phyloP scores from a whole-genome alignment of 2,113 vertebrate species.

The Antigone vipio region DNA sequence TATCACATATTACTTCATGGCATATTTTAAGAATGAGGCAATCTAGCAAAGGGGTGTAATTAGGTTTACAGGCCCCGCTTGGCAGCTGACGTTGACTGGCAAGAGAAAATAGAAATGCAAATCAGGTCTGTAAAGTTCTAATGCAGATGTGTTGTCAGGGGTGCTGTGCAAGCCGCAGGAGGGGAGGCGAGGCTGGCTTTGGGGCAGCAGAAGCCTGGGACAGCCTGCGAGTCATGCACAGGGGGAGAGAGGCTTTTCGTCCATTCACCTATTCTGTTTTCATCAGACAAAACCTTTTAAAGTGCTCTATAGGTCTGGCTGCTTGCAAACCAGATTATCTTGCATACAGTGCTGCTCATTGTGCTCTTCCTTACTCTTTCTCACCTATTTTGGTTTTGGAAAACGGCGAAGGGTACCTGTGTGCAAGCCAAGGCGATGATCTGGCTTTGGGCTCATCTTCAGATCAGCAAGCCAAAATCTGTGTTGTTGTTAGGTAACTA shows the following conservation, averaged over 20 bases:
- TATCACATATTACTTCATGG: conserved; percentile 39
- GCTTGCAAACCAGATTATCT: not conserved
- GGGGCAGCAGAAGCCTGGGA: not conserved
- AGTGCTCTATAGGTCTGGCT: not conserved
- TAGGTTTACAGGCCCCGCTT: conserved; percentile 31
- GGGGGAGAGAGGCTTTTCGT: not conserved
- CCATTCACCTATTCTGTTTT: not conserved
- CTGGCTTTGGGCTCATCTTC: not conserved
- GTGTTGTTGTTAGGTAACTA: not conserved
- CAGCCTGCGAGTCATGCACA: not conserved
- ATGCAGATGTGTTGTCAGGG: conserved; percentile 17
- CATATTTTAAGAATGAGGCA: conserved; percentile 45
- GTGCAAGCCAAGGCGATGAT: not conserved
- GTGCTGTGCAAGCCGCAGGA: not conserved
- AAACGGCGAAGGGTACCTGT: not conserved
- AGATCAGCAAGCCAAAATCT: not conserved
- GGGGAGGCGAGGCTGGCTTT: not conserved
- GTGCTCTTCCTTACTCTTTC: not conserved
- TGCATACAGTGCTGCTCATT: accelerated
- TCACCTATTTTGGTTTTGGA: not conserved
- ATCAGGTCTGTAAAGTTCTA: conserved; percentile 38
- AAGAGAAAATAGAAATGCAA: conserved; percentile 54
- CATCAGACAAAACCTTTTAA: not conserved
- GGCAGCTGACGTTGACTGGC: conserved; percentile 50
- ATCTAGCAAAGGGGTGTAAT: conserved; percentile 30